Percentiles rank a stretch among this genome's conserved stretches.
Conservation (phyloP, 2,113 vertebrate species). For the Nansenia antarctica region DNA sequence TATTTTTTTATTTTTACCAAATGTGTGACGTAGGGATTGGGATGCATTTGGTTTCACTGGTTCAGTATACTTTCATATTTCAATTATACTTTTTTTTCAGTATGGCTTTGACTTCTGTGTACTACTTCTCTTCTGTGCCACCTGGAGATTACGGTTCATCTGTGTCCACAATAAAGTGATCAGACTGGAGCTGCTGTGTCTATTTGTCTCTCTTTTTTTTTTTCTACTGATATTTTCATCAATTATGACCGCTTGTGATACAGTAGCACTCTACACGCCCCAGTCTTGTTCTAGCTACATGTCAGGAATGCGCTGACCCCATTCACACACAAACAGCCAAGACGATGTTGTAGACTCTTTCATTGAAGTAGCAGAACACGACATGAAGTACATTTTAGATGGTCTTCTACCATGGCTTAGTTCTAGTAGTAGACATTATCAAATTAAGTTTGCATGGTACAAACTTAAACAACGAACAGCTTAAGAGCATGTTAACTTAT, state of each 20-base stretch:
- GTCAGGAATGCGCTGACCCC: too few species aligned
- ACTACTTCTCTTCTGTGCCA: slow-evolving; percentile 49
- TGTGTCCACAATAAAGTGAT: slow-evolving; percentile 76
- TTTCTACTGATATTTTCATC: too few species aligned
- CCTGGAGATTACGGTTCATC: slow-evolving; percentile 63
- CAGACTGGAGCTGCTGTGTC: slow-evolving; percentile 39
- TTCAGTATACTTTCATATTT: slow-evolving; percentile 22
- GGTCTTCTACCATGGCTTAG: not conserved
- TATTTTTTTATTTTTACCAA: slow-evolving; percentile 10
- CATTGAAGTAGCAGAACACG: not conserved
- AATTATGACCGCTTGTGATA: too few species aligned
- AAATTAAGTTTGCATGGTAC: not conserved
- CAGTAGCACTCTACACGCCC: too few species aligned
- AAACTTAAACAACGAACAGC: not conserved
- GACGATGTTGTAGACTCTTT: not conserved
- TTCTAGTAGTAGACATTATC: not conserved
- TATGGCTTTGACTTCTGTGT: slow-evolving; percentile 42
- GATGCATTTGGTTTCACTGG: slow-evolving; percentile 10
- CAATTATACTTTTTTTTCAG: slow-evolving; percentile 26
- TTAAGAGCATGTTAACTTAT: too few species aligned
- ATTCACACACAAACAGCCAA: slow-evolving; percentile 1
- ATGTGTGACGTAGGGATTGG: slow-evolving; percentile 14
- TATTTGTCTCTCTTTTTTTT: not conserved
- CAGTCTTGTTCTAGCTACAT: too few species aligned
- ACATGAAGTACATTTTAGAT: not conserved